Evolutionary conservation across 2,113 vertebrate genomes (phyloP).

Genomic region (Poeciliopsis prolifica): DNA sequence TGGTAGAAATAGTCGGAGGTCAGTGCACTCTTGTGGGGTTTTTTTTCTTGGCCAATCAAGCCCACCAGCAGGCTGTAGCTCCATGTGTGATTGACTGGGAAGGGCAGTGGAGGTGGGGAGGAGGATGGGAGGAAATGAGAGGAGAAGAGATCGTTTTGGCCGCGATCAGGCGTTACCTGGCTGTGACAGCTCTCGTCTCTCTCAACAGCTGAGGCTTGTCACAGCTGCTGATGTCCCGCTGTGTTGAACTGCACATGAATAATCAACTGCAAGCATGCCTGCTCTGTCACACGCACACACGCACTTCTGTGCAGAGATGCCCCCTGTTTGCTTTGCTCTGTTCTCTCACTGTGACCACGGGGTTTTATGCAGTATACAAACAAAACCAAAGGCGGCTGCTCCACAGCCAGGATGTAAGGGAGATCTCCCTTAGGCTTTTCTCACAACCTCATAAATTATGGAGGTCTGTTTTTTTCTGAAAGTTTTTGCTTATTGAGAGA

Average conservation of each 20-base stretch:
- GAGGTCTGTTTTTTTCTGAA: conserved; percentile 10
- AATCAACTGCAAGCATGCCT: conserved; percentile 12
- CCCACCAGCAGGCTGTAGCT: conserved; percentile 54
- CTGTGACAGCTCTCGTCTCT: conserved; percentile 69
- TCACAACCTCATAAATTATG: conserved; percentile 49
- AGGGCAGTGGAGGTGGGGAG: conserved; percentile 20
- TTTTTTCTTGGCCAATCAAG: conserved; percentile 66
- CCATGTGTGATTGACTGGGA: conserved; percentile 53
- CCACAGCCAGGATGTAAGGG: conserved; percentile 22
- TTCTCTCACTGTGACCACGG: conserved; percentile 45
- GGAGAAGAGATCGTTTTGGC: conserved; percentile 54
- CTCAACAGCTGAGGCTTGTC: conserved; percentile 76
- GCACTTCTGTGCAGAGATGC: conserved; percentile 32
- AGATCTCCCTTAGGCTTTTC: conserved; percentile 27
- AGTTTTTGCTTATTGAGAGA: conserved; percentile 17
- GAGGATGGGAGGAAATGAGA: conserved; percentile 33
- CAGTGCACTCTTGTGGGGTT: conserved; percentile 44
- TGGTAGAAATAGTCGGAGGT: conserved; percentile 47
- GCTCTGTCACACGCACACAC: conserved; percentile 7
- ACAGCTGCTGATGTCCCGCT: conserved; percentile 66
- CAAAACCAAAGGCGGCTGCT: conserved; percentile 9
- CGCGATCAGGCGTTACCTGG: conserved; percentile 71
- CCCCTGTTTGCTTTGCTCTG: conserved; percentile 26
- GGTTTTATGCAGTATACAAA: conserved; percentile 15
- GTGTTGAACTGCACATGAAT: conserved; percentile 63